Evolutionary conservation across 2,888 invertebrate genomes (phyloP), one percentile per base, ranked within the genome.

Genomic region (Hemicrepidius hirtus): DNA sequence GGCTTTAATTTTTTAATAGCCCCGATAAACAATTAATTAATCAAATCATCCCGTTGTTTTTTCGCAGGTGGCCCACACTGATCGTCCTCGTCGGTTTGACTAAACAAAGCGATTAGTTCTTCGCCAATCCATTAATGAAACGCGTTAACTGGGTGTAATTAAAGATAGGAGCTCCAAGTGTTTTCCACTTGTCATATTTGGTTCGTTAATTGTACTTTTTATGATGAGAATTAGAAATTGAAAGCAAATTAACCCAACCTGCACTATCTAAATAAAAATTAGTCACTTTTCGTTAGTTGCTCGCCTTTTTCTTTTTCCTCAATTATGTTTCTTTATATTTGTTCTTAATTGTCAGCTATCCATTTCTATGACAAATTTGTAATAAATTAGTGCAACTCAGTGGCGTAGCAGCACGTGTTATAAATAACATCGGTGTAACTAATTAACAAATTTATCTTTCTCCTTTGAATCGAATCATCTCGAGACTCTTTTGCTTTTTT

Each of bases 211-310:
- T 60, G 60, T 60, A n/a, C 16, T 57, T 57, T 57, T 57, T 57
- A 57, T 57, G 28, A 60, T 60, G 60, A 60, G 41, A 60, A 60
- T 60, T 60, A 60, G 60, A 60, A 60, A 60, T 44, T 28, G 60
- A 60, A 44, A 44, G 37, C 60, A 60, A 57, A 41, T 60, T 60
- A 41, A 44, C n/a, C 20, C 6, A 24, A 16, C n/a, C 53, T n/a
- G 21, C 28, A 21, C 28, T 7, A 57, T 57, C 37, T 32, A 35
- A 37, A 37, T 20, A 37, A 12, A 32, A 57, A 57, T 57, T 57
- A 57, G 57, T 20, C 13, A 20, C 57, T 57, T 37, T 57, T 35
- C 57, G 46, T 6, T n/a, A n/a, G n/a, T 32, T 10, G 41, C 10
- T 18, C 53, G 13, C 13, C 7, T 57, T 35, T 40, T 57, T 18